phyloP scores from a whole-genome alignment of 2,113 vertebrate species.

The Rousettus leschenaultii region DNA sequence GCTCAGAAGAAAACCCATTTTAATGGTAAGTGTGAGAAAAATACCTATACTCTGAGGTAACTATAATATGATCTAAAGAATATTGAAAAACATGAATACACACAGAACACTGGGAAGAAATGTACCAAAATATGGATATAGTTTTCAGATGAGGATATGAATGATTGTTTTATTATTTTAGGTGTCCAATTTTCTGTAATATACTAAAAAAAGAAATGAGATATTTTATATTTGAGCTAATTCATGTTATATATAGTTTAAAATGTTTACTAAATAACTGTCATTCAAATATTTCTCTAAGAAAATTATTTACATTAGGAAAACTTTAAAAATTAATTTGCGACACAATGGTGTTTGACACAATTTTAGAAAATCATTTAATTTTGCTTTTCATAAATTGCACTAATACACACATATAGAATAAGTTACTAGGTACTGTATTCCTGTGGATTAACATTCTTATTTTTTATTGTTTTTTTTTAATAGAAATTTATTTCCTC shows the following conservation, averaged over 20 bases:
- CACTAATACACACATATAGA: not conserved
- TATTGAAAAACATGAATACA: not conserved
- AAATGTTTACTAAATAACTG: not conserved
- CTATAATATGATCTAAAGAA: not conserved
- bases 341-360: not conserved
- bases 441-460: not conserved
- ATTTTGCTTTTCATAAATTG: slow-evolving; percentile 22
- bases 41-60: not conserved
- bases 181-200: not conserved
- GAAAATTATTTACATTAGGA: not conserved
- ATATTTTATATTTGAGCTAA: not conserved
- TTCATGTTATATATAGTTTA: not conserved
- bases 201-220: not conserved
- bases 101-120: not conserved
- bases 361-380: not conserved
- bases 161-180: not conserved
- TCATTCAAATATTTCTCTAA: not conserved
- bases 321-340: not conserved
- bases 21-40: not conserved
- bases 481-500: no score
- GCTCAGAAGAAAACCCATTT: not conserved
- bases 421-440: not conserved
- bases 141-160: not conserved
- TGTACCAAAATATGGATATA: not conserved
- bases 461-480: no score